Conservation (phyloP, 2,888 invertebrate genomes). For the Neria commutata region DNA sequence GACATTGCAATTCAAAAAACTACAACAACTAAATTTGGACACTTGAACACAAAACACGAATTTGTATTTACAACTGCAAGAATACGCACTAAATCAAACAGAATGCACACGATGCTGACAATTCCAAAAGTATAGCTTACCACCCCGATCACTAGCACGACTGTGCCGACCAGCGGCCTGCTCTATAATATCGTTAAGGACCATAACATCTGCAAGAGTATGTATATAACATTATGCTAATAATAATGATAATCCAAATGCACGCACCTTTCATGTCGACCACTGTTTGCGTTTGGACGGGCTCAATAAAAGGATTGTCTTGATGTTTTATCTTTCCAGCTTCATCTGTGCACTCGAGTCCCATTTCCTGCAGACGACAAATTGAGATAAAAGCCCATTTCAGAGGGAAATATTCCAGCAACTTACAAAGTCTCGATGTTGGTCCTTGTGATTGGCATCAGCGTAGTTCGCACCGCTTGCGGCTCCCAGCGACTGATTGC, state of each 20-base stretch:
- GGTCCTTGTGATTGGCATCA: conserved; percentile 69
- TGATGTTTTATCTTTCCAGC: conserved; percentile 81
- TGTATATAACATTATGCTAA: neutral
- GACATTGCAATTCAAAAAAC: neutral
- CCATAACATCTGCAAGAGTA: conserved; percentile 84
- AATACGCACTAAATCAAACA: conserved; percentile 30
- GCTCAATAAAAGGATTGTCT: conserved; percentile 93
- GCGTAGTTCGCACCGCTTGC: conserved; percentile 66
- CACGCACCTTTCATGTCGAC: conserved; percentile 90
- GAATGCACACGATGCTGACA: conserved; percentile 21
- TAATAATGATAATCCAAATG: neutral
- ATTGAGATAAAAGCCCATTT: neutral
- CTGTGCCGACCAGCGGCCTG: conserved; percentile 91
- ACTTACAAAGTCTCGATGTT: conserved; percentile 76
- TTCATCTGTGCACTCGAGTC: conserved; percentile 79
- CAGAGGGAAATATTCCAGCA: neutral
- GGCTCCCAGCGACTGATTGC: conserved; percentile 72
- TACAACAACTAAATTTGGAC: neutral
- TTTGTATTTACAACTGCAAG: conserved; percentile 7
- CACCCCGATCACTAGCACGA: conserved; percentile 84
- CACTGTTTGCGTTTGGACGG: conserved; percentile 83
- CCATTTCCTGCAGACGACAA: conserved; percentile 70
- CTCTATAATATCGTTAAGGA: conserved; percentile 94
- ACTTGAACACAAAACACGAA: neutral
- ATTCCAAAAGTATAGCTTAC: conserved; percentile 71